Percentiles rank a stretch among this genome's conserved stretches.
These are phyloP conservation scores for Strongylocentrotus purpuratus DNA, from an alignment of 35 echinoderm and acorn worm species.

Conservation along the genomic window DNA sequence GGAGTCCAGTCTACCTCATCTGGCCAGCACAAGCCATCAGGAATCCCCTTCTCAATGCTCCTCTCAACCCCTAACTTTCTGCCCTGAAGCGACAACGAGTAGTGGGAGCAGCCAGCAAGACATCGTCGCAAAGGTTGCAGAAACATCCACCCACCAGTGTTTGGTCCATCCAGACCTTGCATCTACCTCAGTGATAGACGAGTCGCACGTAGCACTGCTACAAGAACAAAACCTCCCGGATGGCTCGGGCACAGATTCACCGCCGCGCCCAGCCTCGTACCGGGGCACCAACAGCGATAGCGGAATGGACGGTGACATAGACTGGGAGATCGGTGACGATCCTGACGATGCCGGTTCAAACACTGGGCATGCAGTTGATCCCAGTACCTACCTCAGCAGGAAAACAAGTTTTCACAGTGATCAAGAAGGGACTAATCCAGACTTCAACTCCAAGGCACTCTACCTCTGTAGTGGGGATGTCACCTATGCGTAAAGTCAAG, in stretches of 20 bases:
- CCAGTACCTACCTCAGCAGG: constrained; percentile 29
- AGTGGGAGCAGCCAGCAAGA: background rate
- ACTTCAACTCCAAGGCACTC: constrained; percentile 16
- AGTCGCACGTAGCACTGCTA: background rate
- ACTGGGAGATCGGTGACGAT: constrained; percentile 29
- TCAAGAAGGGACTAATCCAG: background rate
- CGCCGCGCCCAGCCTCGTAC: constrained; percentile 17
- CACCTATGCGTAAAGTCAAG: background rate
- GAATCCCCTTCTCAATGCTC: constrained; percentile 34
- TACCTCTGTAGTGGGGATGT: constrained; percentile 39
- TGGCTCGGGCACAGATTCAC: background rate
- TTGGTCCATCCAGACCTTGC: background rate
- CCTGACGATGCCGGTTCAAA: background rate
- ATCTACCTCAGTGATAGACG: constrained; percentile 13
- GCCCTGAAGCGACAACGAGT: background rate
- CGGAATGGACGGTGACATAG: constrained; percentile 47
- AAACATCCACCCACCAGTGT: background rate
- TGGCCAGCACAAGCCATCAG: background rate
- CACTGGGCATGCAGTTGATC: background rate
- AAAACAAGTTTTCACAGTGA: background rate
- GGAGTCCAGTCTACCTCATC: constrained; percentile 47
- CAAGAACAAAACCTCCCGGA: background rate
- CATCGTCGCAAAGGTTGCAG: background rate
- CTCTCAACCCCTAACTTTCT: background rate
- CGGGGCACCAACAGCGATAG: constrained; percentile 40